Percentiles rank a stretch among this genome's conserved stretches.
These are phyloP conservation scores for Cylindroiulus punctatus DNA, from an alignment of 2,888 invertebrate species.

Conservation along the genomic window DNA sequence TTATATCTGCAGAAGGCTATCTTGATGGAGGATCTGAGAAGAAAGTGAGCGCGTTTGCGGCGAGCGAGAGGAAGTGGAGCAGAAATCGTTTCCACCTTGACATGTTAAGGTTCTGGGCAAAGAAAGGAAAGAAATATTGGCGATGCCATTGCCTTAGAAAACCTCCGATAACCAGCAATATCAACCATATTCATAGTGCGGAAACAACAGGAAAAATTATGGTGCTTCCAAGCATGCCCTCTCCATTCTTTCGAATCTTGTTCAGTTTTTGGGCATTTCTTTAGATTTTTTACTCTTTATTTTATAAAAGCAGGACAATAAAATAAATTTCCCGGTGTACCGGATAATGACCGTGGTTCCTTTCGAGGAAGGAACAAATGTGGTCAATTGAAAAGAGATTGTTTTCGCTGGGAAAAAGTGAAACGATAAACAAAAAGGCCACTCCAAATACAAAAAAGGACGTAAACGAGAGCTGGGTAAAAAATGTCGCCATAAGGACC, in stretches of 20 bases:
- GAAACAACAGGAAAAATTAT: slow-evolving; percentile 53
- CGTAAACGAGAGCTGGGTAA: background rate
- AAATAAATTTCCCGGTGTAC: slow-evolving; percentile 43
- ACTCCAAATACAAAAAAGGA: slow-evolving; percentile 4
- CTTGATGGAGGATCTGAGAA: slow-evolving; percentile 29
- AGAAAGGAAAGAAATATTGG: slow-evolving; percentile 19
- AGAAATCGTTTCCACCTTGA: slow-evolving; percentile 48
- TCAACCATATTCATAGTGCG: slow-evolving; percentile 52
- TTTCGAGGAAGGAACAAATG: background rate
- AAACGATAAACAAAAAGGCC: slow-evolving; percentile 34
- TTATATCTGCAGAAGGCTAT: slow-evolving; percentile 19
- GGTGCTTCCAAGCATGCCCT: slow-evolving; percentile 47
- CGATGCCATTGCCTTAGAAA: slow-evolving; percentile 36
- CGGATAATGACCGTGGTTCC: slow-evolving; percentile 30
- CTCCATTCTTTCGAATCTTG: slow-evolving; percentile 31
- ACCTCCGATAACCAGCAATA: slow-evolving; percentile 49
- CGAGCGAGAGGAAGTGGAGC: slow-evolving; percentile 33
- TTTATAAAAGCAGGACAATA: slow-evolving; percentile 20
- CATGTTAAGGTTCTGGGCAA: slow-evolving; percentile 47
- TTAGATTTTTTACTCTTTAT: slow-evolving; percentile 15
- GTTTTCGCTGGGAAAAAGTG: background rate
- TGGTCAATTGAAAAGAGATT: slow-evolving; percentile 34
- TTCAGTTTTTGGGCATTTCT: slow-evolving; percentile 31
- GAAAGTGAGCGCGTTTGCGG: slow-evolving; percentile 38
- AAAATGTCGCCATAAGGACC: background rate